A percentile compares a stretch with the other conserved stretches of the same genome.
Conservation (phyloP, 2,797 vertebrate species). For the Dallia pectoralis region DNA sequence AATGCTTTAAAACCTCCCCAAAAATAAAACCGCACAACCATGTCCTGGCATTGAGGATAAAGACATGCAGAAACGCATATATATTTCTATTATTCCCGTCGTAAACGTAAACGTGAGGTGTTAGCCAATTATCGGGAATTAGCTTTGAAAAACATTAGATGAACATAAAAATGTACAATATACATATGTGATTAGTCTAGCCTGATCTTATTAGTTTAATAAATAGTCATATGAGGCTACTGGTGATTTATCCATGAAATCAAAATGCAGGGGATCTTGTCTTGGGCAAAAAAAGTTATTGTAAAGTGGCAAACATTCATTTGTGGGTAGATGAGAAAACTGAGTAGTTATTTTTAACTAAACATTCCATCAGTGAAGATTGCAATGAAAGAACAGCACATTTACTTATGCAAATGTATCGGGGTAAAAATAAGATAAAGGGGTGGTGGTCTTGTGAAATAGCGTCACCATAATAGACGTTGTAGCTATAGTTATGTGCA, state of each 20-base stretch:
- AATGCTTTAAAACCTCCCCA: too few species aligned
- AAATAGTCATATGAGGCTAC: neutral
- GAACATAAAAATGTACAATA: neutral
- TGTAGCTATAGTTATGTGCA: slow-evolving; percentile 4
- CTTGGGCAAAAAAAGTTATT: neutral
- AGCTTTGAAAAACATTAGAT: slow-evolving; percentile 9
- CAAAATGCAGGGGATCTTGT: neutral
- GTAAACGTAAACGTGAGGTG: too few species aligned
- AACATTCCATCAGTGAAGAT: slow-evolving; percentile 22
- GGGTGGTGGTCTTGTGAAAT: too few species aligned
- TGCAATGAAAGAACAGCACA: slow-evolving; percentile 28
- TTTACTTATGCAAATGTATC: neutral
- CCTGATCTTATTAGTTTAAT: slow-evolving; percentile 2
- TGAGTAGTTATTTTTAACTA: slow-evolving; percentile 17
- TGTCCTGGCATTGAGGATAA: too few species aligned
- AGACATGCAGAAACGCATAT: too few species aligned
- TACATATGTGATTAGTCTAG: neutral
- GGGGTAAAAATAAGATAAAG: too few species aligned
- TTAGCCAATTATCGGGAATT: slow-evolving; percentile 20
- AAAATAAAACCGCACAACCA: too few species aligned
- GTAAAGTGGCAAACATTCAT: slow-evolving; percentile 40
- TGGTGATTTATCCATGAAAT: neutral
- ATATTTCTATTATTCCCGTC: too few species aligned
- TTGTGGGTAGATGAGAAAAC: slow-evolving; percentile 42
- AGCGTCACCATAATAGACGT: too few species aligned